Evolutionary conservation across 2,888 invertebrate species (phyloP).

Genomic region (Phyllotreta cruciferae): DNA sequence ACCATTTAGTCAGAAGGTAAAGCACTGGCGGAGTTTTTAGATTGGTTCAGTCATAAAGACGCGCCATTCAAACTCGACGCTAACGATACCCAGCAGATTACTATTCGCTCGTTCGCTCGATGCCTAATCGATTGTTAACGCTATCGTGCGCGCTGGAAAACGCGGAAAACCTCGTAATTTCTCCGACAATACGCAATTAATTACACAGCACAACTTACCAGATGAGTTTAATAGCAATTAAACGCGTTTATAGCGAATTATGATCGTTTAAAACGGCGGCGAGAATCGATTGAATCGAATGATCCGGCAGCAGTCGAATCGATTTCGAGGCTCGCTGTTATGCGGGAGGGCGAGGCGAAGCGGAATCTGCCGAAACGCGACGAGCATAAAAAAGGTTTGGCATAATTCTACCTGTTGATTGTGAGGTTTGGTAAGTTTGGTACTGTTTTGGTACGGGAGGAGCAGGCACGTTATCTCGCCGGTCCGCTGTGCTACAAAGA

Average conservation of each 20-base stretch:
- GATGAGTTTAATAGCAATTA: too few relatives aligned
- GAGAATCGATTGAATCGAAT: not conserved
- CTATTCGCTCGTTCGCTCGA: too few relatives aligned
- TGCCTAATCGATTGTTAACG: conserved; percentile 3
- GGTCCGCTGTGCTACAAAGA: too few relatives aligned
- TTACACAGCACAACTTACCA: too few relatives aligned
- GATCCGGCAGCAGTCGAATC: not conserved
- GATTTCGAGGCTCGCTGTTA: conserved; percentile 41
- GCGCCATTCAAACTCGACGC: conserved; percentile 46
- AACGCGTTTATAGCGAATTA: not conserved
- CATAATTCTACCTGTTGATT: conserved; percentile 48
- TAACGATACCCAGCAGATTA: not conserved
- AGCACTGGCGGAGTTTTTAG: conserved; percentile 45
- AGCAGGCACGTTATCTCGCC: not conserved
- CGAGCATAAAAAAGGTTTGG: conserved; percentile 46
- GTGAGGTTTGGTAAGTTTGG: not conserved
- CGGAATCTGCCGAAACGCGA: conserved; percentile 49
- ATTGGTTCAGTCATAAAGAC: conserved; percentile 39
- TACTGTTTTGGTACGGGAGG: not conserved
- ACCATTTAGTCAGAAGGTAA: conserved; percentile 48
- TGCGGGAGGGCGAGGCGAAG: conserved; percentile 46
- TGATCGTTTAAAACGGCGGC: not conserved
- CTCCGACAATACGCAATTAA: too few relatives aligned
- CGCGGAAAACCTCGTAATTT: not conserved
- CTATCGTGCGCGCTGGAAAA: not conserved